Evolutionary conservation across 1,140 invertebrate genomes (phyloP), one percentile per base, ranked within the genome.

Genomic region (Arctopsyche grandis): DNA sequence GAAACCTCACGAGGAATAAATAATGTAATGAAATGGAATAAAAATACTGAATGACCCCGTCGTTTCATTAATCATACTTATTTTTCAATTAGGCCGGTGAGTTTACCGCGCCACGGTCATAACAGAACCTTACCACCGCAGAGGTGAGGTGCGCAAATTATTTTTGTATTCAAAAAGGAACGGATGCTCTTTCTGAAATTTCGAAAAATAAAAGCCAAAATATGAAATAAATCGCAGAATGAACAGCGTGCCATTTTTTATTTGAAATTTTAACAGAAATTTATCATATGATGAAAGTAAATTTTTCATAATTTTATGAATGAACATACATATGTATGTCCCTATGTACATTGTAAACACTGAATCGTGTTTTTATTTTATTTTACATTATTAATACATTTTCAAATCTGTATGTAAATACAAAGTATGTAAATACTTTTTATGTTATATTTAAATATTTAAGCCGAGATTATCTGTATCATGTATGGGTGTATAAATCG

Each of bases 41-140:
- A 79, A 66, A 66, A 66, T 66, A 66, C 63, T 66, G 63, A 66
- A 66, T 73, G 71, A 79, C 52, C 38, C 16, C 73, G 78, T 52
- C 79, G 60, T 77, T 76, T 76, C 79, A 80, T 80, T 80, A 80
- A 80, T 80, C 79, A 76, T 60, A 80, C 79, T 80, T 80, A 80
- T 80, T 80, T 80, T 80, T 77, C 79, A 80, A 80, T 80, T 80
- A 80, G 74, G 60, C 74, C 63, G 52, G 52, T 58, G 74, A 80
- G 78, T 44, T 71, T 38, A 4, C 69, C 69, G 43, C 44, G 69
- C 69, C 69, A 46, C 69, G n/a, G 69, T 38, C 69, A 71, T 71
- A 46, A 71, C 52, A 74, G 22, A 58, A 16, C 43, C 44, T 10
- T 3, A 16, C 16, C 29, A n/a, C 26, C 46, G 24, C 22, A 12